Conservation (phyloP, 2,113 vertebrate species). For the Gallinago jamesoni region DNA sequence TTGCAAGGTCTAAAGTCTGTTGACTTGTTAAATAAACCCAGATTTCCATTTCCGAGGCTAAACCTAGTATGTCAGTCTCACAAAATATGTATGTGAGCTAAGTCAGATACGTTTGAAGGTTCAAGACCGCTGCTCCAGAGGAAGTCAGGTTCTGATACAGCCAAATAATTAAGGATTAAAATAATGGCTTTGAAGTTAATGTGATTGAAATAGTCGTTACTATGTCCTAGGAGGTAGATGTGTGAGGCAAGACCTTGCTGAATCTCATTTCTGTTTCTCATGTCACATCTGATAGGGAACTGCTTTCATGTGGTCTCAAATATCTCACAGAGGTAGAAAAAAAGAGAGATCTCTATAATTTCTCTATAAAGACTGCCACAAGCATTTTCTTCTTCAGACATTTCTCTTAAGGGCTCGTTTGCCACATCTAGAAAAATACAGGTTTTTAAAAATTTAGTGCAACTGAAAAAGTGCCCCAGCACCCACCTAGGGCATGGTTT, state of each 20-base stretch:
- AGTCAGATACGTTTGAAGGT: neutral
- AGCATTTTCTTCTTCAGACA: neutral
- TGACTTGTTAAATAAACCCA: neutral
- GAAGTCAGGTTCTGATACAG: neutral
- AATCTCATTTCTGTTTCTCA: neutral
- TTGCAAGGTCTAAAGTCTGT: neutral
- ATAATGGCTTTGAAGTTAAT: neutral
- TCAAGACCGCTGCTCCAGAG: neutral
- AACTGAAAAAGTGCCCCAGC: neutral
- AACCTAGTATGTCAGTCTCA: neutral
- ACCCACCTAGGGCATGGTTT: neutral
- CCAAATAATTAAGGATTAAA: neutral
- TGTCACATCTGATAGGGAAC: neutral
- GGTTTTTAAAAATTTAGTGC: neutral
- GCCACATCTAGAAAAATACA: neutral
- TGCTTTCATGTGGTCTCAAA: neutral
- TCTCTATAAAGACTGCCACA: neutral
- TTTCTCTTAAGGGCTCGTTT: neutral
- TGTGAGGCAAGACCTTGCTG: neutral
- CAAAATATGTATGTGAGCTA: neutral
- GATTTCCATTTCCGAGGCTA: neutral
- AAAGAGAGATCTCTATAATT: neutral
- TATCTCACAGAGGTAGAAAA: fast-evolving
- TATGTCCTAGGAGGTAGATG: neutral
- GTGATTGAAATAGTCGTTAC: neutral